Evolutionary conservation across 1,140 invertebrate species (phyloP).

Genomic region (Trachymyrmex septentrionalis): DNA sequence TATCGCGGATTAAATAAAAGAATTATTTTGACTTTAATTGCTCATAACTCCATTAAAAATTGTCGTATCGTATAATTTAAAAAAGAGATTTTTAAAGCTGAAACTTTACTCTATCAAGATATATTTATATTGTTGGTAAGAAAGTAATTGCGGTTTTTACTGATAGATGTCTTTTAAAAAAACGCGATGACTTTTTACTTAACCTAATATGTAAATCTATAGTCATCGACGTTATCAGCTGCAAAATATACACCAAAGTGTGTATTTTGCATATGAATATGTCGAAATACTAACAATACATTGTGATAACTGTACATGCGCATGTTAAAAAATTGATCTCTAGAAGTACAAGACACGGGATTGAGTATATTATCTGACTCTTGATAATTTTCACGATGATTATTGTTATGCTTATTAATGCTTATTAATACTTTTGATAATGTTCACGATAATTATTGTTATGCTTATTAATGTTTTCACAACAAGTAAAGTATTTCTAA

Average conservation of each 20-base stretch:
- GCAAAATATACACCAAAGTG: neutral
- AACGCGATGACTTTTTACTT: no score
- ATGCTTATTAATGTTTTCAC: neutral
- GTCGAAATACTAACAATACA: no score
- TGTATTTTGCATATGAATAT: neutral
- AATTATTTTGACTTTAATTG: no score
- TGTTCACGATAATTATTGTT: neutral
- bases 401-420: neutral
- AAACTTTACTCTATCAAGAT: no score
- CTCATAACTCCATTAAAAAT: no score
- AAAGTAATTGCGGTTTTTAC: no score
- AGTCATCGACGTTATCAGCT: neutral
- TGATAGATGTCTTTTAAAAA: no score
- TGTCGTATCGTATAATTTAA: no score
- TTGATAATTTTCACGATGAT: neutral
- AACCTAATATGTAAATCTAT: no score
- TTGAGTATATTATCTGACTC: neutral
- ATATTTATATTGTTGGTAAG: no score
- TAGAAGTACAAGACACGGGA: neutral
- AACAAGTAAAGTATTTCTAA: neutral
- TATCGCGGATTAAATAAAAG: no score
- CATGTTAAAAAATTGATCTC: neutral
- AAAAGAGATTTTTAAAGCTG: no score
- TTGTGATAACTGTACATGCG: neutral
- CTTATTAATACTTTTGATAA: neutral